These are phyloP conservation scores for Allobates femoralis DNA, from an alignment of 2,797 vertebrate genomes.

Conservation along the genomic window DNA sequence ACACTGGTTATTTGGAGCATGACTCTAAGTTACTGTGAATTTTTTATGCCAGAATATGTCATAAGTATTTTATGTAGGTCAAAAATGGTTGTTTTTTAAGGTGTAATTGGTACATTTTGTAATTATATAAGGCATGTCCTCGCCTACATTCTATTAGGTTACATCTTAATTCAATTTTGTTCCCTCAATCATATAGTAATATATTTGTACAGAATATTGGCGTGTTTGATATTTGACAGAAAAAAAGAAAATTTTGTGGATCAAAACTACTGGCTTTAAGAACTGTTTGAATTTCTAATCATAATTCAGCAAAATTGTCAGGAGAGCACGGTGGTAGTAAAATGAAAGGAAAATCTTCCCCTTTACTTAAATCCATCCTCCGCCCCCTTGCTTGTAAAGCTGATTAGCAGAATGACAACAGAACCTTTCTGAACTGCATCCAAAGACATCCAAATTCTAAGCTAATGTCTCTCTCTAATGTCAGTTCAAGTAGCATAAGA, in stretches of 20 bases:
- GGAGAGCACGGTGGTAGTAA: not conserved
- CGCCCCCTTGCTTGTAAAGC: constrained; percentile 56
- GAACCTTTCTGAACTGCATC: constrained; percentile 51
- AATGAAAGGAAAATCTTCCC: constrained; percentile 40
- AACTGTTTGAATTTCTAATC: constrained; percentile 41
- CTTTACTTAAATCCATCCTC: constrained; percentile 32
- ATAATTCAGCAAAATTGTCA: constrained; percentile 34
- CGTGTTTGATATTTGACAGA: constrained; percentile 2
- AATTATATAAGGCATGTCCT: too few species aligned
- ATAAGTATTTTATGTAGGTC: too few species aligned
- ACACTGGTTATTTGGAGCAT: too few species aligned
- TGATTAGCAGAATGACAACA: constrained; percentile 58
- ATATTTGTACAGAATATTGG: not conserved
- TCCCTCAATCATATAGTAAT: not conserved
- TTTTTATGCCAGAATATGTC: too few species aligned
- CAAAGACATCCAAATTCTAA: constrained; percentile 35
- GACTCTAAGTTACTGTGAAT: too few species aligned
- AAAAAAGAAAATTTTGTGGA: not conserved
- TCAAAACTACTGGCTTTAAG: constrained; percentile 8
- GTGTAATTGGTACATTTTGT: too few species aligned
- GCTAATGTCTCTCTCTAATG: constrained; percentile 52
- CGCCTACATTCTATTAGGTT: too few species aligned
- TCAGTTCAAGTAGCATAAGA: constrained; percentile 57
- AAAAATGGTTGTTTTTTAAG: too few species aligned
- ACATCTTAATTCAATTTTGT: too few species aligned